phyloP scores from a whole-genome alignment of 2,113 vertebrate genomes.

The Ascaphus truei region DNA sequence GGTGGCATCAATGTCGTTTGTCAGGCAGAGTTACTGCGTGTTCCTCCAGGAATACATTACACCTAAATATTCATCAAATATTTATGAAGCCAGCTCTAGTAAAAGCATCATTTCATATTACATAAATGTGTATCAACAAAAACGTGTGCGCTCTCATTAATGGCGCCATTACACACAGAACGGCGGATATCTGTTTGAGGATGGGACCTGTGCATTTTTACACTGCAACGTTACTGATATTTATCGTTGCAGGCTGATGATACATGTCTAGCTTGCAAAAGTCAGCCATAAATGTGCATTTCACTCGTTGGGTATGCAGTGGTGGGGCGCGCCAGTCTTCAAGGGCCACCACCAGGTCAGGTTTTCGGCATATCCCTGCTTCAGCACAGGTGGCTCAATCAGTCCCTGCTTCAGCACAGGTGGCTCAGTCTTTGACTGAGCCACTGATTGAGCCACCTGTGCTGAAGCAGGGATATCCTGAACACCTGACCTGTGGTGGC shows the following conservation, averaged over 20 bases:
- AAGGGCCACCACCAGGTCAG: too few species aligned
- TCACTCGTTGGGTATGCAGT: neutral
- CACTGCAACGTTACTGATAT: neutral
- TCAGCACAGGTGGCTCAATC: too few species aligned
- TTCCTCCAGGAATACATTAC: slow-evolving; percentile 9
- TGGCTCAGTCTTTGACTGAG: too few species aligned
- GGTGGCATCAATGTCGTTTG: slow-evolving; percentile 7
- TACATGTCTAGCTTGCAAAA: slow-evolving; percentile 26
- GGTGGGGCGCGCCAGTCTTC: slow-evolving; percentile 25
- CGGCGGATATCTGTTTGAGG: neutral
- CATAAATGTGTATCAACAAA: neutral
- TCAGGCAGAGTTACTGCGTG: neutral
- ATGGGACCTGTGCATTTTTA: neutral
- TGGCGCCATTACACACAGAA: neutral
- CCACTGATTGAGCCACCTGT: too few species aligned
- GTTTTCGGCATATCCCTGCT: too few species aligned
- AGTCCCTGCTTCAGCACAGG: too few species aligned
- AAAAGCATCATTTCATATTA: slow-evolving; percentile 5
- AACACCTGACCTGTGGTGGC: too few species aligned
- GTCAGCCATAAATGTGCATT: slow-evolving; percentile 25
- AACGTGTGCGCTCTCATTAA: neutral
- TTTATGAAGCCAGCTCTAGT: slow-evolving; percentile 21
- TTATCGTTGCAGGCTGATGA: neutral
- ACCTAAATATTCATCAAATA: slow-evolving; percentile 15
- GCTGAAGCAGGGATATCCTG: too few species aligned